Evolutionary conservation across 2,113 vertebrate species (phyloP).

Genomic region (Camelus dromedarius): DNA sequence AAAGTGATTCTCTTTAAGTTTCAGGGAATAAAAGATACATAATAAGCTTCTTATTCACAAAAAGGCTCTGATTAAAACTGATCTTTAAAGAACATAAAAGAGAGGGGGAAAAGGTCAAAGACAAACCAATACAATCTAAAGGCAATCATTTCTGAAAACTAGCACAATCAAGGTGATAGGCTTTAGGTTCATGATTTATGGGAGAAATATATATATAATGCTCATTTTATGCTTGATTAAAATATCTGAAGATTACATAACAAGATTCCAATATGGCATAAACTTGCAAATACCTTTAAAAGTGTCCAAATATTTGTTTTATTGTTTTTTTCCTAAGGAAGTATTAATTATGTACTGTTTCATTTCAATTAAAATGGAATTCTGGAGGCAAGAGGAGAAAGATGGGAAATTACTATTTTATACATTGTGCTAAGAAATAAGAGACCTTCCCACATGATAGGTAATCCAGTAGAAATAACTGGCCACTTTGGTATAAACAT

Average conservation of each 20-base stretch:
- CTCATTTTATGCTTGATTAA: slow-evolving; percentile 20
- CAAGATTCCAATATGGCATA: not conserved
- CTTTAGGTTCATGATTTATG: not conserved
- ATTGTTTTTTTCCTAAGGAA: slow-evolving; percentile 21
- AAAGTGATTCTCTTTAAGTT: not conserved
- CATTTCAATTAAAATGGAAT: slow-evolving; percentile 64
- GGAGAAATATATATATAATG: not conserved
- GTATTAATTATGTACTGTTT: not conserved
- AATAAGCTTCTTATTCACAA: not conserved
- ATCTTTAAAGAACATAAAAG: slow-evolving; percentile 34
- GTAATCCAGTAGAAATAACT: slow-evolving; percentile 95
- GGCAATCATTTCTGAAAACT: not conserved
- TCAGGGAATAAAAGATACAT: not conserved
- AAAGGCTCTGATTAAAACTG: slow-evolving; percentile 43
- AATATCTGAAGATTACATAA: slow-evolving; percentile 62
- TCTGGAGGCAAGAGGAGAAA: not conserved
- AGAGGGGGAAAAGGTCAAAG: slow-evolving; percentile 12
- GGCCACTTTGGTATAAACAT: slow-evolving; percentile 94
- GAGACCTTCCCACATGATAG: slow-evolving; percentile 86
- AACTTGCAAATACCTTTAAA: slow-evolving; percentile 19
- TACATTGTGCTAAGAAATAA: slow-evolving; percentile 90
- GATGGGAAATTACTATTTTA: slow-evolving; percentile 75
- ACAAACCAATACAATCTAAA: slow-evolving; percentile 19
- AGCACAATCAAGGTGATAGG: not conserved
- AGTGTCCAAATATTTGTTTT: not conserved